Base-by-base conservation (phyloP, 2,888 invertebrate genomes). In the Pediacus dermestoides region DNA sequence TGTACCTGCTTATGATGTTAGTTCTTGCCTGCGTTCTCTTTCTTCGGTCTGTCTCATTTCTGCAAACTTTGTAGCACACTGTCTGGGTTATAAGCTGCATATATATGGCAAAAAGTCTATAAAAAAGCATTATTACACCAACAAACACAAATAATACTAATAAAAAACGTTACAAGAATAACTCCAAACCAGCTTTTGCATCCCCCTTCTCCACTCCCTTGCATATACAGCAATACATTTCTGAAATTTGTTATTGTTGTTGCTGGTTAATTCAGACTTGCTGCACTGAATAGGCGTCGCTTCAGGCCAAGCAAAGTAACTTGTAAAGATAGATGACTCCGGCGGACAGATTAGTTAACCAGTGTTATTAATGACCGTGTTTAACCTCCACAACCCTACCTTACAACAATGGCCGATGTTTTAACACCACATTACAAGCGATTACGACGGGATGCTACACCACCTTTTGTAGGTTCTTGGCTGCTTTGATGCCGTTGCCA, bases 331-430 rank as follows among this genome's bases (percentile, higher is more conserved):
- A 67, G 70, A 70, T 70, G 68, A 67, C 64, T 69, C 65, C 66
- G 69, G 70, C 73, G 72, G 74, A 74, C 74, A 75, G 76, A 76
- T 76, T 76, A 75, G 75, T 76, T 76, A 75, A 75, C 66, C 67
- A 68, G 70, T 72, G 74, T 76, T 74, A 76, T 76, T 76, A 76
- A 76, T 76, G 75, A 75, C 72, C 73, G 67, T 74, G 74, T 74
- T 76, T 75, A 76, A 76, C 75, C 75, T 71, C 68, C 63, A 60
- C 68, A 67, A 71, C 72, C 71, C 73, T 70, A 67, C 66, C 66
- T 60, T 61, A 57, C 63, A 66, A 67, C 67, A 68, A 68, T 67
- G 63, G 65, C 63, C 62, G 63, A 63, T 66, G 67, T 66, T 68
- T 68, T 68, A 68, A 68, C 67, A 66, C 68, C 67, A 64, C 59